Evolutionary conservation across 1,140 invertebrate genomes (phyloP).

Genomic region (Drosophila tani): DNA sequence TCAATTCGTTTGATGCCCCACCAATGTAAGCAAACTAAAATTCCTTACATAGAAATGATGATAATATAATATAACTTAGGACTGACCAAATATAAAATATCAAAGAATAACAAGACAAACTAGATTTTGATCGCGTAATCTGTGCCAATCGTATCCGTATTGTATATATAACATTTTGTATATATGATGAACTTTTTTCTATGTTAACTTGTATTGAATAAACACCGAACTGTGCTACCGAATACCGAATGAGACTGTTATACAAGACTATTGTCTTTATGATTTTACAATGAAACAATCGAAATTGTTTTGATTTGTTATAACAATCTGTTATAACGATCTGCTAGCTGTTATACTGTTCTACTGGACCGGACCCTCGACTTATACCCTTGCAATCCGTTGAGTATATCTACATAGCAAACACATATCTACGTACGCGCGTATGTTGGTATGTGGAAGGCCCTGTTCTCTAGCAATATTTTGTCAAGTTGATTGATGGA

Average conservation of each 20-base stretch:
- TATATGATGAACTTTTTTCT: constrained; percentile 70
- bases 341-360: constrained; percentile 5
- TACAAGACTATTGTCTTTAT: constrained; percentile 1
- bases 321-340: not conserved
- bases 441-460: constrained; percentile 55
- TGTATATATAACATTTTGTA: constrained; percentile 67
- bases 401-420: constrained; percentile 45
- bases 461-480: constrained; percentile 82
- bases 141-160: constrained; percentile 80
- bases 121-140: constrained; percentile 68
- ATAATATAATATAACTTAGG: constrained; percentile 4
- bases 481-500: constrained; percentile 76
- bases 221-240: constrained; percentile 37
- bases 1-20: constrained; percentile 13
- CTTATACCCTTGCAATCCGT: constrained; percentile 67
- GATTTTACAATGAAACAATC: not conserved
- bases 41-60: not conserved
- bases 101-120: constrained; percentile 25
- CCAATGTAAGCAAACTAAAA: not conserved
- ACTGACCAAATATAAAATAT: constrained; percentile 11
- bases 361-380: constrained; percentile 23
- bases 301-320: not conserved
- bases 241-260: constrained; percentile 17
- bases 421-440: constrained; percentile 39
- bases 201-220: constrained; percentile 54